Evolutionary conservation across 2,888 invertebrate genomes (phyloP), one percentile per base, ranked within the genome.

Genomic region (Cephus runcator): DNA sequence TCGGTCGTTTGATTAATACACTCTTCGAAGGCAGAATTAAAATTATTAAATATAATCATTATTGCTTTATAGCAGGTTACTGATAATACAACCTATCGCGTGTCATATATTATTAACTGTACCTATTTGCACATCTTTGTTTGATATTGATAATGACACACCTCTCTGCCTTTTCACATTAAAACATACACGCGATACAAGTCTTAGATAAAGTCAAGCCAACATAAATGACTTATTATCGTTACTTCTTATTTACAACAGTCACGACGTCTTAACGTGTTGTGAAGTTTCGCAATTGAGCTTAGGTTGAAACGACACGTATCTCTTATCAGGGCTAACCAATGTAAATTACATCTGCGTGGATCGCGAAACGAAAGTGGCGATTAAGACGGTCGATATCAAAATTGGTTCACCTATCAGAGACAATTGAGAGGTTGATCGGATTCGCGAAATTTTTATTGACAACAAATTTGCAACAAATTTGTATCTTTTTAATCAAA

Each of bases 141-240:
- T 76, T 56, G 73, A 36, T 74, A 69, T 77, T 76, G 76, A 73
- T 69, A 68, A 75, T 77, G 80, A 79, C 83, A 81, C 81, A 79
- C 81, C 81, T 80, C 76, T 40, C 56, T 77, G 81, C 77, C 78
- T 78, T 56, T 56, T 56, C 23, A 9, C 23, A 56, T 56, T 15
- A 56, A 56, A 23, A 56, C 56, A 23, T 56, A 56, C 23, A 56
- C 9, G 15, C 23, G 75, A 75, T 75, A 68, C 78, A 69, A 73
- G 34, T 75, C 79, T 73, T 35, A 76, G 81, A 81, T 79, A 76
- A 75, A 77, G 82, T 81, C 79, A 79, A 78, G 75, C 69, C 77
- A 69, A 40, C 79, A 80, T 82, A 81, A 80, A 80, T 78, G 79
- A 78, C 73, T 82, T 79, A 80, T 81, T 84, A 82, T 80, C 78